A percentile compares a stretch with the other conserved stretches of the same genome.
Evolutionary conservation across 2,797 vertebrate species (phyloP).

Genomic region (Tauraco hartlaubi): DNA sequence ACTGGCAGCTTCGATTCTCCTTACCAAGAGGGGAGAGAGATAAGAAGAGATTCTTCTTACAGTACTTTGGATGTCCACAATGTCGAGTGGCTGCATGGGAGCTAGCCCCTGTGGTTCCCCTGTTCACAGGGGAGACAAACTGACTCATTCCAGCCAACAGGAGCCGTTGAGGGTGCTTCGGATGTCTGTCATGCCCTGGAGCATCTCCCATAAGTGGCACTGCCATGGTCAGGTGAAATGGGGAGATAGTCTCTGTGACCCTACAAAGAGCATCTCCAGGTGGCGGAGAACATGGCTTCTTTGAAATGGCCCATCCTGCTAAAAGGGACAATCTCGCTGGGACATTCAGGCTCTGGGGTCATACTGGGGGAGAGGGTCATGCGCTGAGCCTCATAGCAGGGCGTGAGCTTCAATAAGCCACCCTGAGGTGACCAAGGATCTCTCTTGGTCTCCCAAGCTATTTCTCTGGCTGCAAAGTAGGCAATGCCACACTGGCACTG

Average conservation of each 20-base stretch:
- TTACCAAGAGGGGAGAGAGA: background rate
- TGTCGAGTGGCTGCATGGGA: background rate
- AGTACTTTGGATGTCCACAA: background rate
- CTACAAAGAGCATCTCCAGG: background rate
- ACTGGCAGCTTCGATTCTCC: background rate
- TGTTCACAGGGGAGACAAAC: background rate
- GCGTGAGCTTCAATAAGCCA: background rate
- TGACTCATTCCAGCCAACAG: background rate
- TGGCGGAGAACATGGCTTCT: background rate
- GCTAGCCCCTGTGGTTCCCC: background rate
- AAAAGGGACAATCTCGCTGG: background rate
- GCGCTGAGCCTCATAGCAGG: background rate
- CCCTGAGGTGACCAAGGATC: background rate
- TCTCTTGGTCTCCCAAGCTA: background rate
- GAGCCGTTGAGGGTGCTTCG: background rate
- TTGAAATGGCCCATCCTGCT: background rate
- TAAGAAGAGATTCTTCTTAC: background rate
- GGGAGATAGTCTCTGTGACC: background rate
- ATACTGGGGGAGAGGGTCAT: background rate
- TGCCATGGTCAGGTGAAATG: rapidly evolving
- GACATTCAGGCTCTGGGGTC: background rate
- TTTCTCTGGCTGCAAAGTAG: background rate
- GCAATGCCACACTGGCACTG: background rate
- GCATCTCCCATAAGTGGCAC: background rate
- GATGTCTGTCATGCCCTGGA: background rate